phyloP scores from a whole-genome alignment of 1,140 invertebrate genomes.

The Samia ricini region DNA sequence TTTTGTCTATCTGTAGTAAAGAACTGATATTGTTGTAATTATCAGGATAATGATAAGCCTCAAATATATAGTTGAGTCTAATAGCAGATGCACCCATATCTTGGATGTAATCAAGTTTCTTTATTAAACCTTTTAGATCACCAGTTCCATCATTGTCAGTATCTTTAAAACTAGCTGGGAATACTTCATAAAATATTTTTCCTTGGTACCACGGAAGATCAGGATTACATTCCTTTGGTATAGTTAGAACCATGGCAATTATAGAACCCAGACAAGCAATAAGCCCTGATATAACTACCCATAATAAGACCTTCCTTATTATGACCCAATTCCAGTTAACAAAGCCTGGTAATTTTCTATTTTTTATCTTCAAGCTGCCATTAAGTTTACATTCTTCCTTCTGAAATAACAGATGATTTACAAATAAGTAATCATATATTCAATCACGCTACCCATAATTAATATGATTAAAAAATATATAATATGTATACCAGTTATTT shows the following conservation, averaged over 20 bases:
- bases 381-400: conserved; percentile 65
- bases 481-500: too few species aligned
- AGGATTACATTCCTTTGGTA: conserved; percentile 85
- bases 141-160: conserved; percentile 86
- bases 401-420: conserved; percentile 51
- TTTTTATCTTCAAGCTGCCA: conserved; percentile 53
- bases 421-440: background rate
- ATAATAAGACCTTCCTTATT: conserved; percentile 85
- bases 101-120: conserved; percentile 83
- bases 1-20: conserved; percentile 79
- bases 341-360: conserved; percentile 78
- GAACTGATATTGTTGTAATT: conserved; percentile 82
- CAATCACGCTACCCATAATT: background rate
- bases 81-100: conserved; percentile 82
- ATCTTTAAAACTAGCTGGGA: conserved; percentile 89
- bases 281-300: conserved; percentile 83
- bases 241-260: conserved; percentile 82
- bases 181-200: conserved; percentile 89
- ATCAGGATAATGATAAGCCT: conserved; percentile 83
- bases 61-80: conserved; percentile 87
- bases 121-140: conserved; percentile 84
- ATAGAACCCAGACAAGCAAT: conserved; percentile 84
- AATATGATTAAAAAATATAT: background rate
- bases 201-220: conserved; percentile 88
- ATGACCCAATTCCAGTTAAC: conserved; percentile 90